phyloP scores from a whole-genome alignment of 2,797 vertebrate species.

The Phrynocephalus vlangalii region DNA sequence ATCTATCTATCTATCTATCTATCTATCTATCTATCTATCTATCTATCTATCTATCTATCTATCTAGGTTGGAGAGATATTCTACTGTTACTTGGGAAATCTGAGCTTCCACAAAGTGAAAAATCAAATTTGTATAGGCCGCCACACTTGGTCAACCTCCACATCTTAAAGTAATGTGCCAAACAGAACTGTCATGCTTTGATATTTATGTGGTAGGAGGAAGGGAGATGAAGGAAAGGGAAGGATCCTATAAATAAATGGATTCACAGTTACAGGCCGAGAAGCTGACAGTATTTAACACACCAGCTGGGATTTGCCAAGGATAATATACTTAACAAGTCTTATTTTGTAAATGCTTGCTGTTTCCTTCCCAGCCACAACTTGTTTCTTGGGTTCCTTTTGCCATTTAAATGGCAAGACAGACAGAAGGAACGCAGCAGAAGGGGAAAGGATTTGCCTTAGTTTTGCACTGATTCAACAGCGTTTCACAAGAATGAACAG shows the following conservation, averaged over 20 bases:
- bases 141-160: conserved; percentile 24
- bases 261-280: conserved; percentile 33
- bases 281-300: conserved; percentile 30
- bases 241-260: conserved; percentile 35
- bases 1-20: neutral
- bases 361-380: neutral
- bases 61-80: neutral
- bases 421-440: conserved; percentile 8
- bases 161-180: neutral
- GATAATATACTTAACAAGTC: conserved; percentile 19
- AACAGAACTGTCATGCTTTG: conserved; percentile 24
- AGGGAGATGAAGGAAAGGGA: neutral
- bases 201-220: conserved; percentile 40
- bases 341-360: conserved; percentile 13
- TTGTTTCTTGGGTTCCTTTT: neutral
- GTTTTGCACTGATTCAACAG: conserved; percentile 58
- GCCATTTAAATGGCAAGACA: conserved; percentile 16
- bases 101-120: conserved; percentile 13
- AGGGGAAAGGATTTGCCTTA: neutral
- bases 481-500: conserved; percentile 51
- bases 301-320: conserved; percentile 36
- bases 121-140: conserved; percentile 31
- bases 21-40: neutral
- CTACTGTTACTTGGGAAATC: neutral
- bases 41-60: neutral